A percentile compares a stretch with the other conserved stretches of the same genome.
Evolutionary conservation across 2,113 vertebrate genomes (phyloP).

Genomic region (Pogona vitticeps): DNA sequence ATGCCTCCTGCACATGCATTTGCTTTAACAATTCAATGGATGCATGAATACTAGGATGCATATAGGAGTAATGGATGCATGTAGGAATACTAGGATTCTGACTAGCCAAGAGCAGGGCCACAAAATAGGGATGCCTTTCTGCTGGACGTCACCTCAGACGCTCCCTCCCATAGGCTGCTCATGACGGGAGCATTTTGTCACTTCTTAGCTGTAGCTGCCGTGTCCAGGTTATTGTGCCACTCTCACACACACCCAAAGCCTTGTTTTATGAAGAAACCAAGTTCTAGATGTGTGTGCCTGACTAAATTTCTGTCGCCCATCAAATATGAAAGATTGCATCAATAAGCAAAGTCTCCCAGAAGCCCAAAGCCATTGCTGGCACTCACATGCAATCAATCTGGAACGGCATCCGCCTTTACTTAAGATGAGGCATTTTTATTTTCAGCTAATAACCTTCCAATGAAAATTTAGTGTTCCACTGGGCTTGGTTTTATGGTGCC

Average conservation of each 20-base stretch:
- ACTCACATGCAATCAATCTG: slow-evolving; percentile 37
- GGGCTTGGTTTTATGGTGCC: slow-evolving; percentile 70
- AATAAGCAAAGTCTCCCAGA: not conserved
- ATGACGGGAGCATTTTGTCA: too few species aligned
- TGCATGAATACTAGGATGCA: too few species aligned
- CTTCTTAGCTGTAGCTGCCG: not conserved
- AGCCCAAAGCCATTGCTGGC: not conserved
- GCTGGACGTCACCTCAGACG: too few species aligned
- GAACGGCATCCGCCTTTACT: slow-evolving; percentile 50
- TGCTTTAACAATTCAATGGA: too few species aligned
- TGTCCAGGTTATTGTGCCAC: too few species aligned
- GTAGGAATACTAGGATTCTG: too few species aligned
- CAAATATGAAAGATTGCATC: not conserved
- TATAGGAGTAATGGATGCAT: too few species aligned
- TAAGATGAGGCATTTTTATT: slow-evolving; percentile 74
- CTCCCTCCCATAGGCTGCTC: not conserved
- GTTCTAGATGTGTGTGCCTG: not conserved
- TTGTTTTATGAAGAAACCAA: not conserved
- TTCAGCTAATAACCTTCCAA: slow-evolving; percentile 75
- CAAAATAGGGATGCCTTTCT: not conserved
- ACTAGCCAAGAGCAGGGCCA: not conserved
- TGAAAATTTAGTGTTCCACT: slow-evolving; percentile 71
- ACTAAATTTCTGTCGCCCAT: not conserved
- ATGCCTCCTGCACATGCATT: too few species aligned
- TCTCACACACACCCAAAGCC: too few species aligned